Conservation (phyloP, 2,113 vertebrate species). For the Actenoides hombroni region DNA sequence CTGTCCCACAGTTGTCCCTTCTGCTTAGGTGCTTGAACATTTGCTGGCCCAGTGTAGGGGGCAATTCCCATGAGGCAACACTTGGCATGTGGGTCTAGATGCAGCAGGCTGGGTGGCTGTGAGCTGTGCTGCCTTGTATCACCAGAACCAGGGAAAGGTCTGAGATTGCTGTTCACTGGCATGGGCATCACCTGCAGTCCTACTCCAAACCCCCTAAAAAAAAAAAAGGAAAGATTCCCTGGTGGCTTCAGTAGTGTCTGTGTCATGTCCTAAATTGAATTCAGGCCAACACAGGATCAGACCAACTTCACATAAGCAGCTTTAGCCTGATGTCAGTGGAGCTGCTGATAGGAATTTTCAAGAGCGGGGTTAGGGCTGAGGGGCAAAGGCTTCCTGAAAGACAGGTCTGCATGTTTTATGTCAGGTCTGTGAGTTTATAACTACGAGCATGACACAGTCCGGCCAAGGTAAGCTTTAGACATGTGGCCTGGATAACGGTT, state of each 20-base stretch:
- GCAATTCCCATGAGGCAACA: accelerated
- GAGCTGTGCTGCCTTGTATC: background rate
- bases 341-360: background rate
- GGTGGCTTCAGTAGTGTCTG: background rate
- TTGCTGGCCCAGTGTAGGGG: background rate
- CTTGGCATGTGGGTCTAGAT: accelerated
- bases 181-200: background rate
- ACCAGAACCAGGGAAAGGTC: background rate
- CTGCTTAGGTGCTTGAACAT: background rate
- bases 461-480: background rate
- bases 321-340: background rate
- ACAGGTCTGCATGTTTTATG: accelerated
- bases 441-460: background rate
- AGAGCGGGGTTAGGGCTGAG: accelerated
- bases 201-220: background rate
- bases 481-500: background rate
- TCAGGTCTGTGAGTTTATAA: background rate
- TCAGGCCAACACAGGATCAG: background rate
- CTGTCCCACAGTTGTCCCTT: background rate
- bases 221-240: background rate
- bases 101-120: accelerated
- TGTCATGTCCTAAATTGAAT: background rate
- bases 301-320: background rate
- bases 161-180: background rate
- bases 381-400: background rate